These are phyloP conservation scores for Calycopis cecrops DNA, from an alignment of 1,140 invertebrate genomes.

Conservation along the genomic window DNA sequence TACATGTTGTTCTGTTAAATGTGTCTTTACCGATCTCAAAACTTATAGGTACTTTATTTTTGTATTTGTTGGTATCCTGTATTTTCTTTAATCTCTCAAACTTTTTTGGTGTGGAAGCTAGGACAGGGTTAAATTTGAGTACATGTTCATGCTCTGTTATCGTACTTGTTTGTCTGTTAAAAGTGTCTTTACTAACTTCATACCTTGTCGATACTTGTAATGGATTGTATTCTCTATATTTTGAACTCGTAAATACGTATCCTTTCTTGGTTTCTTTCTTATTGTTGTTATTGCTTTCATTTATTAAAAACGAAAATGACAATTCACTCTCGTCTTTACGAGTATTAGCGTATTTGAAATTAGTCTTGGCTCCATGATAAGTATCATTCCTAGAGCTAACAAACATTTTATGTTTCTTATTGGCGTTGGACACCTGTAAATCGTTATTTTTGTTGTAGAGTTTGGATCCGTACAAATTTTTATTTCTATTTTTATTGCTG, in stretches of 20 bases:
- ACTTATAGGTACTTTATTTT: too few relatives aligned
- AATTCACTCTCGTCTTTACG: constrained; percentile 21
- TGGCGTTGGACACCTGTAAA: background rate
- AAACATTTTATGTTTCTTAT: background rate
- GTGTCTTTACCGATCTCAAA: background rate
- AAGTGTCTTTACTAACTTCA: too few relatives aligned
- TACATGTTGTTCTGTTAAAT: background rate
- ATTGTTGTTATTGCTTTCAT: constrained; percentile 12
- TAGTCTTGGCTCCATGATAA: background rate
- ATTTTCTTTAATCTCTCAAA: too few relatives aligned
- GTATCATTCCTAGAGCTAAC: background rate
- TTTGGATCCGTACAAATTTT: background rate
- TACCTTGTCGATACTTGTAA: too few relatives aligned
- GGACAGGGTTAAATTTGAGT: too few relatives aligned
- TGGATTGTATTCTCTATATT: too few relatives aligned
- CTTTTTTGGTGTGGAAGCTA: too few relatives aligned
- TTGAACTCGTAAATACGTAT: background rate
- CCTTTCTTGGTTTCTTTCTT: background rate
- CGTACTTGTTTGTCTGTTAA: too few relatives aligned
- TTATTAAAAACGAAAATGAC: constrained; percentile 35
- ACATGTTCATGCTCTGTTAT: too few relatives aligned
- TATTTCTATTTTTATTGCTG: background rate
- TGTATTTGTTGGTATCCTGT: too few relatives aligned
- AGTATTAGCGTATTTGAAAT: background rate
- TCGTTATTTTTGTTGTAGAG: background rate